phyloP scores from a whole-genome alignment of 2,797 vertebrate genomes.

The Sylvilagus floridanus region DNA sequence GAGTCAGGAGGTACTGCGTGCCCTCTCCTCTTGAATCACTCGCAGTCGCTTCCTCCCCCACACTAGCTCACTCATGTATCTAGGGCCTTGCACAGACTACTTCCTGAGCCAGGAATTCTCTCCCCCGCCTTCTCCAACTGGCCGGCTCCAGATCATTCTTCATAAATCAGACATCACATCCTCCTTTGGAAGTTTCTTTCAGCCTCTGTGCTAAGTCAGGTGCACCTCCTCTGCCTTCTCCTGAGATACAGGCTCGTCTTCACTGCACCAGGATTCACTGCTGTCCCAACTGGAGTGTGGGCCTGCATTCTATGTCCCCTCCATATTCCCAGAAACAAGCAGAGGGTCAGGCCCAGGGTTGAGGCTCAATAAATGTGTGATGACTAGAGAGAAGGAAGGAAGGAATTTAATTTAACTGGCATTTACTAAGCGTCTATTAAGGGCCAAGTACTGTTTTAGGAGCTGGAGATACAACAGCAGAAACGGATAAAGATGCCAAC shows the following conservation, averaged over 20 bases:
- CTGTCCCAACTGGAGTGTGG: not conserved
- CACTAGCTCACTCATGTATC: not conserved
- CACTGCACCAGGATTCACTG: not conserved
- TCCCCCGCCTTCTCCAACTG: constrained; percentile 4
- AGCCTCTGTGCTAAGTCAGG: constrained; percentile 12
- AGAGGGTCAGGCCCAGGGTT: not conserved
- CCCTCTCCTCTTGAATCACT: constrained; percentile 53
- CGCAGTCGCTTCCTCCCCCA: not conserved
- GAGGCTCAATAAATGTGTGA: constrained; percentile 22
- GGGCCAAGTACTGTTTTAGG: constrained; percentile 30
- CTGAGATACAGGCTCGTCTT: not conserved
- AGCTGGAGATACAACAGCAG: not conserved
- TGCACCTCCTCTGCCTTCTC: not conserved
- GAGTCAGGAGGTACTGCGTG: constrained; percentile 18
- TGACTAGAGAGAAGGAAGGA: constrained; percentile 2
- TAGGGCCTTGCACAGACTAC: not conserved
- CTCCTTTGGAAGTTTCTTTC: not conserved
- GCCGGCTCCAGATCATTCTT: constrained; percentile 9
- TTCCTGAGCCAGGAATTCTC: constrained; percentile 58
- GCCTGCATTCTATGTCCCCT: constrained; percentile 17
- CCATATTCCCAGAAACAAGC: not conserved
- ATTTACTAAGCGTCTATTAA: constrained; percentile 25
- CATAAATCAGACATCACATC: constrained; percentile 27
- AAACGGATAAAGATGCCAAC: not conserved
- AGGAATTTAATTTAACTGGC: not conserved